Conservation (phyloP, 2,888 invertebrate genomes). For the Drosophila melanosoma region DNA sequence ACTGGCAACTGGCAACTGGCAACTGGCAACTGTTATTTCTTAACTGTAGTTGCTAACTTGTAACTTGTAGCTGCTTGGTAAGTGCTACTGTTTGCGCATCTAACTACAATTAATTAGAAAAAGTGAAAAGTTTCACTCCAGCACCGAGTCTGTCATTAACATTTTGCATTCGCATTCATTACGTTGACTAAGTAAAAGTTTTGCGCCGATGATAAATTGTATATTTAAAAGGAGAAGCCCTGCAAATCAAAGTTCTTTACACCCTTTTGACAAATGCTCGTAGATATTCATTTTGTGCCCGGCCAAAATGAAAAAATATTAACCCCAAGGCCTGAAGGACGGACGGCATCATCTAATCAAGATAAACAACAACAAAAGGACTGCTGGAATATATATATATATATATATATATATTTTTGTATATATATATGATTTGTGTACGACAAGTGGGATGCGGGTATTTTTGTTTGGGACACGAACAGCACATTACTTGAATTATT, state of each 20-base stretch:
- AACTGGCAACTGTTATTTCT: neutral
- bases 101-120: slow-evolving; percentile 71
- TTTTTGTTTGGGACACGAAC: slow-evolving; percentile 40
- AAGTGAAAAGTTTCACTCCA: slow-evolving; percentile 62
- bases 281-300: slow-evolving; percentile 60
- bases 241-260: slow-evolving; percentile 59
- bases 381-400: slow-evolving; percentile 16
- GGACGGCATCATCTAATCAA: slow-evolving; percentile 52
- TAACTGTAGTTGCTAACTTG: slow-evolving; percentile 14
- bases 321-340: slow-evolving; percentile 9
- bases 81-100: slow-evolving; percentile 28
- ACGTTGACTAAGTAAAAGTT: slow-evolving; percentile 54
- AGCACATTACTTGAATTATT: slow-evolving; percentile 79
- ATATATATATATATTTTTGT: neutral
- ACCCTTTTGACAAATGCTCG: slow-evolving; percentile 61
- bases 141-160: slow-evolving; percentile 63
- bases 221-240: slow-evolving; percentile 56
- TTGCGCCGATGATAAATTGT: slow-evolving; percentile 70
- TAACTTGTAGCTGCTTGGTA: slow-evolving; percentile 26
- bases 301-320: slow-evolving; percentile 62
- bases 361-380: slow-evolving; percentile 54
- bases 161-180: slow-evolving; percentile 77
- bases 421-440: slow-evolving; percentile 32
- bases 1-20: too few species aligned
- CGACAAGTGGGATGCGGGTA: slow-evolving; percentile 6